Base-by-base conservation (phyloP, 2,113 vertebrate genomes). In the Petaurus breviceps region DNA sequence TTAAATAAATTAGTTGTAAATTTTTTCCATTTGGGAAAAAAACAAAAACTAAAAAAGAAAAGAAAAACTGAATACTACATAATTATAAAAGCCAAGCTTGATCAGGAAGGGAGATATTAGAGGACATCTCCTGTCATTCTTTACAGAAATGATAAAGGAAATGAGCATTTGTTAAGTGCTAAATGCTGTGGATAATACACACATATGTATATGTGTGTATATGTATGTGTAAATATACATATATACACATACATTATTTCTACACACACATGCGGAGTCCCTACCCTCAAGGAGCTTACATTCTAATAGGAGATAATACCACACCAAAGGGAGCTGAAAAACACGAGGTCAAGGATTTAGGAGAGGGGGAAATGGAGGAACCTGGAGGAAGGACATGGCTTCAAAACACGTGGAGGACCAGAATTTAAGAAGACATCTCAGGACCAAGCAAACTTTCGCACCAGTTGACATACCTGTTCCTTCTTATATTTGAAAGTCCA, bases 1-100 rank as follows among this genome's bases (percentile, higher is more conserved):
- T 95, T 94, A 96, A 97, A 95, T 93, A 89, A 97, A 94, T 55
- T 61, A 92, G n/a, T n/a, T 89, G 94, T 77, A 92, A 47, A 95
- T 92, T 95, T 93, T 94, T 94, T 46, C 51, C 95, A 49, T 31
- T 91, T 68, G 68, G n/a, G n/a, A 84, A 84, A 22, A 19, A 43
- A 43, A 49, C 31, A 77, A 68, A 77, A n/a, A n/a, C 31, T 77
- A 4, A 77, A 77, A 77, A 77, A 19, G 37, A 23, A 84, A 84
- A 43, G 68, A 77, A 43, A 84, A 84, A 43, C 2, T 43, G 37
- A 43, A 43, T 43, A n/a, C 4, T 84, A 8, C 68, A 43, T 43
- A 43, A 84, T 43, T 43, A 84, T 43, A 43, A 43, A 43, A n/a
- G 19, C 19, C n/a, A 23, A 84, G 6, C 6, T 84, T 23, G 68